Evolutionary conservation across 2,797 vertebrate species (phyloP).

Genomic region (Oophaga sylvatica): DNA sequence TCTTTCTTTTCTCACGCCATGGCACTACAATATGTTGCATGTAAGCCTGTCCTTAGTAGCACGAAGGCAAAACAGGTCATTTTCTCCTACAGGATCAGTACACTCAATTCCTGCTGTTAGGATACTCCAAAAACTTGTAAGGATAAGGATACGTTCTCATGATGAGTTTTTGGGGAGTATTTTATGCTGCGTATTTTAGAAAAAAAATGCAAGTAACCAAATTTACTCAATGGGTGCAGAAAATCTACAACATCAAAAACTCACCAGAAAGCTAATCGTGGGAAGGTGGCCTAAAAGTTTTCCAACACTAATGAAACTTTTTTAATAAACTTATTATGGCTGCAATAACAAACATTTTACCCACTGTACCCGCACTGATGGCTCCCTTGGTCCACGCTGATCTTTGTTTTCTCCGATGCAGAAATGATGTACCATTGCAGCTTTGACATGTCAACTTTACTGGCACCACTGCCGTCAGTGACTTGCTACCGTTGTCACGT

Average conservation of each 20-base stretch:
- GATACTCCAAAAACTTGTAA: not conserved
- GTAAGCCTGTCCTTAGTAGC: not conserved
- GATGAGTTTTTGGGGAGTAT: too few relatives aligned
- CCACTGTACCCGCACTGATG: not conserved
- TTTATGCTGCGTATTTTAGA: too few relatives aligned
- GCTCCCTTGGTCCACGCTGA: not conserved
- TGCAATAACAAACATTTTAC: not conserved
- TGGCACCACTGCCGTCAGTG: not conserved
- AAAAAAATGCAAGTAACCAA: too few relatives aligned
- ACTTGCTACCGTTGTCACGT: not conserved
- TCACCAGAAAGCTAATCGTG: too few relatives aligned
- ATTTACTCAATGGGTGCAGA: too few relatives aligned
- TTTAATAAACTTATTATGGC: not conserved
- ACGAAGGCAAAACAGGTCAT: not conserved
- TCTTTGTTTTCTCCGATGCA: not conserved
- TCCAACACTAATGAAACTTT: not conserved
- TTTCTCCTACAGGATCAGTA: not conserved
- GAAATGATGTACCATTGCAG: not conserved
- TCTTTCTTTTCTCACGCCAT: not conserved
- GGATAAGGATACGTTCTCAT: too few relatives aligned
- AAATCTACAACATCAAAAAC: too few relatives aligned
- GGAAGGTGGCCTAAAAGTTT: not conserved
- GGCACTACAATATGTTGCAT: not conserved
- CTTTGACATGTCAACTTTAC: not conserved
- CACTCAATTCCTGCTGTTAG: not conserved